A percentile compares a stretch with the other conserved stretches of the same genome.
These are phyloP conservation scores for Stomatorhinus walkeri DNA, from an alignment of 2,797 vertebrate genomes.

Conservation along the genomic window DNA sequence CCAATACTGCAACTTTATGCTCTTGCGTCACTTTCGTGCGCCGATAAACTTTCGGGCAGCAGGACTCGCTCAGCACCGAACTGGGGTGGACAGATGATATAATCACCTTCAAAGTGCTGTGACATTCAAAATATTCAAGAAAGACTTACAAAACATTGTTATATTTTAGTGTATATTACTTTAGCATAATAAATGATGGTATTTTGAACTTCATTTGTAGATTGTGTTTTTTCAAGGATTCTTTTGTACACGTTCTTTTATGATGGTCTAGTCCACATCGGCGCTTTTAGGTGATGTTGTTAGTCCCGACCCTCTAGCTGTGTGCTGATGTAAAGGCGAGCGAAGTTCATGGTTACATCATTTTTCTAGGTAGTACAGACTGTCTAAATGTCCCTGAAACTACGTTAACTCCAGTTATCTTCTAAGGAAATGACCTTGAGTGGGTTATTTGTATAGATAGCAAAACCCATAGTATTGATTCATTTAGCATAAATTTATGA, in stretches of 20 bases:
- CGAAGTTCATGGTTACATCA: slow-evolving; percentile 59
- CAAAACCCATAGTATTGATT: neutral
- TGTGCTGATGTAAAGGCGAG: slow-evolving; percentile 36
- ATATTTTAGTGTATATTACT: neutral
- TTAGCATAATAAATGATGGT: neutral
- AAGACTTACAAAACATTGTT: neutral
- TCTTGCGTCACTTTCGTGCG: slow-evolving; percentile 10
- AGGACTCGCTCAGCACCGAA: neutral
- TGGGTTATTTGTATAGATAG: neutral
- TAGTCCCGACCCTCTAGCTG: neutral
- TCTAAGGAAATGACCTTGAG: neutral
- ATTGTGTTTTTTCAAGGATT: neutral
- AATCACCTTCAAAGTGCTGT: neutral
- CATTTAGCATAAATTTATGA: neutral
- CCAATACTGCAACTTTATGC: neutral
- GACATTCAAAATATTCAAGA: neutral
- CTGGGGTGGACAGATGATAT: neutral
- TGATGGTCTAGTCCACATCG: neutral
- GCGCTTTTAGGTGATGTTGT: neutral
- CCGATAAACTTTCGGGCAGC: neutral
- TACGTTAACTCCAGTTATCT: slow-evolving; percentile 17
- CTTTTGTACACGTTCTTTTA: neutral
- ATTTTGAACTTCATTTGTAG: neutral
- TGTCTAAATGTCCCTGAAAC: slow-evolving; percentile 20
- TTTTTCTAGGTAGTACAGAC: slow-evolving; percentile 9